A percentile compares a stretch with the other conserved stretches of the same genome.
These are phyloP conservation scores for Drosophila acutilabella DNA, from an alignment of 2,888 invertebrate genomes.

Conservation along the genomic window DNA sequence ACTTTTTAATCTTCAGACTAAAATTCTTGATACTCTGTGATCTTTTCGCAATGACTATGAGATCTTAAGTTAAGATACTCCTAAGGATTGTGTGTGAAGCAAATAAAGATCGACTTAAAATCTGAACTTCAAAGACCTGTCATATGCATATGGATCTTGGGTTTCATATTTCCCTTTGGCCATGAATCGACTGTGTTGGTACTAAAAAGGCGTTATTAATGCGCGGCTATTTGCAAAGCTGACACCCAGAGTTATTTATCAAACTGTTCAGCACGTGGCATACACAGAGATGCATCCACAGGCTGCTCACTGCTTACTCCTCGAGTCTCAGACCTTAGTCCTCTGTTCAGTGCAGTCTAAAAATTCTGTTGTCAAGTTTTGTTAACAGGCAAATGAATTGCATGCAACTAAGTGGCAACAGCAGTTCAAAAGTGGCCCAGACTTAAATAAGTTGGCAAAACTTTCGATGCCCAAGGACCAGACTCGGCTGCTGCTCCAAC, in stretches of 20 bases:
- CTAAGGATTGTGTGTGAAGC: neutral
- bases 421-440: conserved; percentile 38
- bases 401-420: conserved; percentile 61
- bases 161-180: conserved; percentile 33
- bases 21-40: too few species aligned
- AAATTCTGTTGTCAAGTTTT: conserved; percentile 45
- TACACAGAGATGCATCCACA: neutral
- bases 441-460: conserved; percentile 61
- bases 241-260: conserved; percentile 66
- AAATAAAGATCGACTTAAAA: conserved; percentile 5
- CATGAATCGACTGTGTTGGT: conserved; percentile 20
- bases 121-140: conserved; percentile 3
- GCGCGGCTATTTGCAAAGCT: conserved; percentile 69
- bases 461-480: conserved; percentile 28
- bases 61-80: too few species aligned
- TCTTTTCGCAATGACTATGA: too few species aligned
- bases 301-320: neutral
- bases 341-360: neutral
- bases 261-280: conserved; percentile 60
- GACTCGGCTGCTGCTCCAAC: neutral
- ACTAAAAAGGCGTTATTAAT: conserved; percentile 70
- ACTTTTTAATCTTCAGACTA: too few species aligned
- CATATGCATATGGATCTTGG: neutral
- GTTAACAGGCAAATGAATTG: conserved; percentile 66
- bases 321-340: too few species aligned